These are phyloP conservation scores for Heteromormyrus szaboi DNA, from an alignment of 2,797 vertebrate genomes.

Conservation along the genomic window DNA sequence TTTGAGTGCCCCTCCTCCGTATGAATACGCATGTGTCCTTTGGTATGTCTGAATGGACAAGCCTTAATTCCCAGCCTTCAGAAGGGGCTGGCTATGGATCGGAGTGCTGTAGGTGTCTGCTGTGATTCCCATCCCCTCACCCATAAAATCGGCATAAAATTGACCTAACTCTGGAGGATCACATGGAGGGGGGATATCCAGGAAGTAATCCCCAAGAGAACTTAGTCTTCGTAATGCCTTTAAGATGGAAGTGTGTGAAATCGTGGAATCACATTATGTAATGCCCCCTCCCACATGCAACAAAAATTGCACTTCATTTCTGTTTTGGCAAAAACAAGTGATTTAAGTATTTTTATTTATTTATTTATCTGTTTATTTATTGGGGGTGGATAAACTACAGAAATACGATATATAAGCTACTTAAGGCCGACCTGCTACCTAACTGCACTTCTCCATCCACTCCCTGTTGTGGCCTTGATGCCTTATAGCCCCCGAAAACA, in stretches of 20 bases:
- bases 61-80: conserved; percentile 31
- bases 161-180: conserved; percentile 61
- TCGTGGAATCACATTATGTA: conserved; percentile 67
- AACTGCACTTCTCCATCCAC: background rate
- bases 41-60: conserved; percentile 37
- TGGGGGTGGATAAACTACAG: background rate
- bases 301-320: conserved; percentile 19
- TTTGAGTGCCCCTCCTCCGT: conserved; percentile 26
- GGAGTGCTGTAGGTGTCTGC: conserved; percentile 38
- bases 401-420: background rate
- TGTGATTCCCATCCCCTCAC: conserved; percentile 65
- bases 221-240: conserved; percentile 53
- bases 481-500: background rate
- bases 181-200: conserved; percentile 43
- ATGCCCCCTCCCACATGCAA: conserved; percentile 39
- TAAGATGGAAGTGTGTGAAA: conserved; percentile 60
- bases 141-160: conserved; percentile 79
- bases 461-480: background rate
- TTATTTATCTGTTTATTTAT: background rate
- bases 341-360: background rate
- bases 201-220: conserved; percentile 52
- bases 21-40: conserved; percentile 44
- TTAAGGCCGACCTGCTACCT: background rate
- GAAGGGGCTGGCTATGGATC: conserved; percentile 26
- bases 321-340: conserved; percentile 2